Base-by-base conservation (phyloP, 2,888 invertebrate genomes). In the Pilophorus perplexus region DNA sequence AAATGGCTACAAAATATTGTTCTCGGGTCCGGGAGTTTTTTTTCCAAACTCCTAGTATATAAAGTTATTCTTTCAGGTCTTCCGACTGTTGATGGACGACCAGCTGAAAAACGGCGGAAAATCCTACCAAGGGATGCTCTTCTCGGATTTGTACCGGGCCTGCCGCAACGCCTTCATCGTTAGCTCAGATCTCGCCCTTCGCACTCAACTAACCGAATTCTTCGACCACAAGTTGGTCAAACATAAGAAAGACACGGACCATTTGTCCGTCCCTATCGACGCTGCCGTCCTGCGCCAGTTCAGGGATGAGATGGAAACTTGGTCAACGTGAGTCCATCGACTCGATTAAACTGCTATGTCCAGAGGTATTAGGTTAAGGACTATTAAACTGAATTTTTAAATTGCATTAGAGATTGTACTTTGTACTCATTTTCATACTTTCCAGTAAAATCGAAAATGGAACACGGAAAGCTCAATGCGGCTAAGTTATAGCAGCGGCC, bases 201-300 rank as follows among this genome's bases (percentile, higher is more conserved):
- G 94, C 71, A 89, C 94, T 3, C 94, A 96, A 74, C 81, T 98
- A 2, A 94, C 91, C 0, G 98, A 98, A 79, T 98, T 97, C 78
- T 80, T 91, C 54, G 97, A 98, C 78, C 98, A 98, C 77, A 92
- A 94, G 76, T 81, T 98, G 73, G 85, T 96, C 3, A 89, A 86
- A 76, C 84, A 84, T 65, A 89, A 88, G 75, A 83, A 93, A 73
- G 87, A 85, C 14, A 84, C 86, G 57, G 94, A 95, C 76, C 85
- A 87, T 74, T 79, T 95, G 28, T 75, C 83, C 20, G 90, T 95
- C 76, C 91, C 93, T 0, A 83, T 93, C 22, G 87, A 88, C 71
- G 83, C 82, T 70, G 76, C 78, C 12, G 80, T 93, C 42, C 77
- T 95, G 67, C 85, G 87, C 74, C 89, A 93, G 75, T 92, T 93